Conservation (phyloP, 2,888 invertebrate genomes). For the Dendrolimus pini region DNA sequence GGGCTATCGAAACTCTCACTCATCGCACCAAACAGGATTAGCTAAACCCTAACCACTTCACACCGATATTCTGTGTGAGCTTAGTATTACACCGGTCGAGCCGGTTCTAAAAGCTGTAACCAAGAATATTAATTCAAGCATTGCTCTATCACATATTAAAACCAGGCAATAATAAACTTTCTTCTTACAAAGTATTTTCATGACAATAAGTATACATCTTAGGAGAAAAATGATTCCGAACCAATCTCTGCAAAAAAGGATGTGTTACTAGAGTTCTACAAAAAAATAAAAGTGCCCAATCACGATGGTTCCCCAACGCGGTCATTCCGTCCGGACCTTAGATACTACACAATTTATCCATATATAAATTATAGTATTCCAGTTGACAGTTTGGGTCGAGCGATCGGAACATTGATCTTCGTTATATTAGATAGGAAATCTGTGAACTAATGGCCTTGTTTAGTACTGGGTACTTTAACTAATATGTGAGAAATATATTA, state of each 20-base stretch:
- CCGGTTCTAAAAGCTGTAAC: too few species aligned
- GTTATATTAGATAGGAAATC: not conserved
- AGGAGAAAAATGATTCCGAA: not conserved
- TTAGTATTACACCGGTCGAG: too few species aligned
- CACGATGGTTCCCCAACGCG: not conserved
- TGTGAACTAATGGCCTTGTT: not conserved
- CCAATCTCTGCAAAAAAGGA: not conserved
- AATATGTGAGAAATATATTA: not conserved
- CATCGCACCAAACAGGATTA: too few species aligned
- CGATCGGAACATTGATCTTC: slow-evolving; percentile 2
- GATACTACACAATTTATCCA: not conserved
- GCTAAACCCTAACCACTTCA: too few species aligned
- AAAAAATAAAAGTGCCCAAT: not conserved
- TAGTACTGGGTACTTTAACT: not conserved
- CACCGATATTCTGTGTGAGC: too few species aligned
- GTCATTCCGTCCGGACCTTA: not conserved
- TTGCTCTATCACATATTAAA: too few species aligned
- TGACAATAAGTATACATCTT: not conserved
- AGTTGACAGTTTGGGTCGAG: not conserved
- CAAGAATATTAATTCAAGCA: too few species aligned
- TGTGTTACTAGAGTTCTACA: not conserved
- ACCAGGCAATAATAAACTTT: too few species aligned
- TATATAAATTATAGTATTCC: not conserved
- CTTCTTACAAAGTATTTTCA: too few species aligned
- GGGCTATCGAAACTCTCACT: too few species aligned